Percentiles rank a stretch among this genome's conserved stretches.
Conservation (phyloP, 2,797 vertebrate genomes). For the Moxostoma hubbsi region DNA sequence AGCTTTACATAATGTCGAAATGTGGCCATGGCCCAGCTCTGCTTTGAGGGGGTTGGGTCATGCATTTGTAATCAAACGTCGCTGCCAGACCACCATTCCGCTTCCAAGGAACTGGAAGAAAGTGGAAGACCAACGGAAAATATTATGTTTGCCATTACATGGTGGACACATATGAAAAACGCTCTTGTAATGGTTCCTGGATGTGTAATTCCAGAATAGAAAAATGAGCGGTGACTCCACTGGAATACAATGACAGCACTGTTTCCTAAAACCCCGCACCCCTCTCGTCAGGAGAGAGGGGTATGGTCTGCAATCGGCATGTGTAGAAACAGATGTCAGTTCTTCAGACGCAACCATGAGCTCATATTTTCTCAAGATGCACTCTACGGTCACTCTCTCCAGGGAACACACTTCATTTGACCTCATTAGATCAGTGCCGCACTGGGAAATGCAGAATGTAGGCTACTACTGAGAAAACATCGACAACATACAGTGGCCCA, state of each 20-base stretch:
- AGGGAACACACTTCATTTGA: not conserved
- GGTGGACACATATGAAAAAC: slow-evolving; percentile 57
- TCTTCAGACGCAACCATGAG: slow-evolving; percentile 35
- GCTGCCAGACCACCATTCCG: not conserved
- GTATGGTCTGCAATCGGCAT: slow-evolving; percentile 21
- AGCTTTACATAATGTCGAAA: slow-evolving; percentile 25
- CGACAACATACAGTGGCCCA: too few species aligned
- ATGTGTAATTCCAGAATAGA: slow-evolving; percentile 63
- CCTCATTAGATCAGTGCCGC: not conserved
- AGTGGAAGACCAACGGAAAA: slow-evolving; percentile 66
- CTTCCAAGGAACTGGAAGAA: slow-evolving; percentile 20
- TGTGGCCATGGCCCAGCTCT: slow-evolving; percentile 5
- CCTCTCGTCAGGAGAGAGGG: slow-evolving; percentile 36
- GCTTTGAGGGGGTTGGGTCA: slow-evolving; percentile 20
- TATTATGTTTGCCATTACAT: slow-evolving; percentile 61
- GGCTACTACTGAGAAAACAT: not conserved
- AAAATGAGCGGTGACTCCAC: slow-evolving; percentile 64
- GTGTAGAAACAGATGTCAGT: slow-evolving; percentile 50
- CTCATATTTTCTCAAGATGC: slow-evolving; percentile 3
- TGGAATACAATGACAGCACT: slow-evolving; percentile 65
- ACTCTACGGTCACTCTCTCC: slow-evolving; percentile 29
- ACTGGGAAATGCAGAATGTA: not conserved
- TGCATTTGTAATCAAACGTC: slow-evolving; percentile 34
- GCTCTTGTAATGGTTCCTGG: slow-evolving; percentile 68
- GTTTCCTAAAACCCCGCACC: slow-evolving; percentile 66